phyloP scores from a whole-genome alignment of 2,797 vertebrate genomes.

The Chelon auratus region DNA sequence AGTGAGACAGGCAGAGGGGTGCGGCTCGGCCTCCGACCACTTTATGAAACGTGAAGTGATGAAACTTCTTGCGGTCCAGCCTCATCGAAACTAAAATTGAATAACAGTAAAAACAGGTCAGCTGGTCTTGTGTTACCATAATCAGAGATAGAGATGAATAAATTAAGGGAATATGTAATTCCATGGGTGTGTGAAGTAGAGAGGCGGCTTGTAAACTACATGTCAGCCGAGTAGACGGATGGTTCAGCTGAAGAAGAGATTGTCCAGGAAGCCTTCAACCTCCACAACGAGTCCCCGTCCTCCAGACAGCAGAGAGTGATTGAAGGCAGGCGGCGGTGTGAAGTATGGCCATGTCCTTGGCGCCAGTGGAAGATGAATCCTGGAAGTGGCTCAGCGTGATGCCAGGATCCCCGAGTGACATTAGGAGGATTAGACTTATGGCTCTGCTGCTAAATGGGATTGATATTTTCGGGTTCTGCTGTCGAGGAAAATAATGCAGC shows the following conservation, averaged over 20 bases:
- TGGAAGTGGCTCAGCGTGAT: conserved; percentile 40
- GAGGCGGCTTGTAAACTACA: not conserved
- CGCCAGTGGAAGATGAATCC: conserved; percentile 49
- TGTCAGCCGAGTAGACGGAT: not conserved
- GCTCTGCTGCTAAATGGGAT: conserved; percentile 52
- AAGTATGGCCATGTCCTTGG: conserved; percentile 56
- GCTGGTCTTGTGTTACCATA: not conserved
- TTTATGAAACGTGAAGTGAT: no score
- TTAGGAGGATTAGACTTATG: conserved; percentile 51
- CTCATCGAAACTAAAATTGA: no score
- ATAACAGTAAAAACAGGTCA: not conserved
- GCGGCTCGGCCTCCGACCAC: no score
- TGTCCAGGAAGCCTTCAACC: conserved; percentile 8
- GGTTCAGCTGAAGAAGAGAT: not conserved
- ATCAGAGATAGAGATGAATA: not conserved
- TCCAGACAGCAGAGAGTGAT: conserved; percentile 46
- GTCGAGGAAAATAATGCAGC: not conserved
- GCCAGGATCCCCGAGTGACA: conserved; percentile 52
- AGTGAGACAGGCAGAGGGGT: no score
- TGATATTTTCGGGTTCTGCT: conserved; percentile 27
- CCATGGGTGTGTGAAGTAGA: not conserved
- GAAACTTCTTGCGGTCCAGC: no score
- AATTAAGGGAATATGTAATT: not conserved
- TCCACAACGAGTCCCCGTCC: conserved; percentile 1
- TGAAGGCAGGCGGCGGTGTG: conserved; percentile 43